Base-by-base conservation (phyloP, 2,797 vertebrate genomes). In the Hoplostethus atlanticus region DNA sequence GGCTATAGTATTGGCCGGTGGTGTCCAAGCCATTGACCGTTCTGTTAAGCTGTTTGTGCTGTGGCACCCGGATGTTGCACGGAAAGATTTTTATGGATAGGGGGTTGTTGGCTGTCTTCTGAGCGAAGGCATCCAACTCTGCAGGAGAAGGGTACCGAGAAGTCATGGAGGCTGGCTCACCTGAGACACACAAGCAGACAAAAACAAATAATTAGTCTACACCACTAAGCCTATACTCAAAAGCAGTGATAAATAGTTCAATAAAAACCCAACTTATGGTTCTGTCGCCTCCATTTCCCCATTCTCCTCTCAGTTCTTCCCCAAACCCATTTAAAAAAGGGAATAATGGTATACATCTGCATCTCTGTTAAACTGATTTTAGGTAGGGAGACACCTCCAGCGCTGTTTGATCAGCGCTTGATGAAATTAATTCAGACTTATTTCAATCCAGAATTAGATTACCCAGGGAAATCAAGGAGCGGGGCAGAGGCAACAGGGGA, bases 81-180 rank as follows among this genome's bases (percentile, higher is more conserved):
- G 97, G 97, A 89, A 99, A 99, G 93, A 99, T 99, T 95, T 97
- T 99, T 95, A 99, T 97, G 91, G 96, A 96, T 84, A 99, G 93
- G 0, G 98, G 98, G 85, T 90, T 96, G 93, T 96, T 96, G 74
- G 97, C 96, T 34, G 96, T 97, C 91, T 97, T 98, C 95, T 97
- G 97, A 2, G 97, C 98, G 6, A 98, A 99, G 84, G 97, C 97
- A 0, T 99, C 97, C 91, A 99, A 93, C 94, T 99, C 96, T 0
- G 97, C 97, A 1, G 96, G 95, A 84, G 97, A 98, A 0, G 98
- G 98, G 93, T 98, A 98, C 64, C 96, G 95, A 34, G 96, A 93
- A 83, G 93, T 94, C 91, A 95, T 91, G 84, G 96, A 90, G 72
- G 91, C 92, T 0, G 92, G 66, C 77, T 98, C 96, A 1, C 96